phyloP scores from a whole-genome alignment of 2,888 invertebrate species.

The Phortica magna region DNA sequence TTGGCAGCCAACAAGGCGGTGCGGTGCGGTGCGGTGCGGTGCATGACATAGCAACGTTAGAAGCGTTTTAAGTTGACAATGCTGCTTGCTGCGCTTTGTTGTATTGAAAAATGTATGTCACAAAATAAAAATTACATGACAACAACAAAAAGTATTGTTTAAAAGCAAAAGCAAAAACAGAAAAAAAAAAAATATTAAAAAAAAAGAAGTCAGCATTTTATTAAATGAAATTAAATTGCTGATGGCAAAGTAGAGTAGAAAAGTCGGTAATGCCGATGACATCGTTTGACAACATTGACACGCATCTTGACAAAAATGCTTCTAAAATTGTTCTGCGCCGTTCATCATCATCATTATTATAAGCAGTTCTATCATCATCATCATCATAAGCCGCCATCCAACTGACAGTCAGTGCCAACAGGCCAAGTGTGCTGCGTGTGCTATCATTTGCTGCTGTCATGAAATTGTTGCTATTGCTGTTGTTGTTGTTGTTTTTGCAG shows the following conservation, averaged over 20 bases:
- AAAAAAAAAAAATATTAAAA: not conserved
- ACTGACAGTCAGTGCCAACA: not conserved
- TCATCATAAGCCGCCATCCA: not conserved
- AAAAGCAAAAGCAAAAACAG: not conserved
- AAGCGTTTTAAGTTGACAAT: not conserved
- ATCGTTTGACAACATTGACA: constrained; percentile 69
- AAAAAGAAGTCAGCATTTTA: constrained; percentile 33
- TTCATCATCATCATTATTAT: constrained; percentile 4
- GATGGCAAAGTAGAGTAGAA: not conserved
- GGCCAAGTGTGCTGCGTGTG: not conserved
- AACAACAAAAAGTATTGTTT: not conserved
- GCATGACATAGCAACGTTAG: too few species aligned
- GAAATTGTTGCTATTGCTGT: too few species aligned
- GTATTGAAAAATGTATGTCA: constrained; percentile 23
- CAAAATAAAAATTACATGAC: not conserved
- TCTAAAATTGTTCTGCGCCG: constrained; percentile 41
- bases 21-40: not conserved
- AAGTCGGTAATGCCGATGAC: constrained; percentile 55
- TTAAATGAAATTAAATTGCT: constrained; percentile 63
- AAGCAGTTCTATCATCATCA: not conserved
- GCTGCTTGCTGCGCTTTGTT: not conserved
- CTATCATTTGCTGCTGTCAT: not conserved
- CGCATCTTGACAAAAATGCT: constrained; percentile 56
- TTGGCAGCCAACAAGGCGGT: not conserved
- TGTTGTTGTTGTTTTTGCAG: not conserved